Evolutionary conservation across 2,888 invertebrate species (phyloP), one percentile per base, ranked within the genome.

Genomic region (Baccha elongata): DNA sequence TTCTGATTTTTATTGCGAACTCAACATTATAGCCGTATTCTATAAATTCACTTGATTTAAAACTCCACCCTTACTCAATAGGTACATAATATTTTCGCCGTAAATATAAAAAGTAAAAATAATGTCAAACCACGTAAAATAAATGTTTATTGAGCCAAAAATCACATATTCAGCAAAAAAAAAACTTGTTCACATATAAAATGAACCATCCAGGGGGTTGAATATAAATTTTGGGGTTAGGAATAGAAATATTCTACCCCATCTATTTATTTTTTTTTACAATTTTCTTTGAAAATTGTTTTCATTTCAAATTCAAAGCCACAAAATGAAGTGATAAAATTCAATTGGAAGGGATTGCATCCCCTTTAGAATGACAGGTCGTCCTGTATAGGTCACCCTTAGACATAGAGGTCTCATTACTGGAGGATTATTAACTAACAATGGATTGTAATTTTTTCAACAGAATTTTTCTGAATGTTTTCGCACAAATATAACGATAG

Each of bases 321-420:
- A 68, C 83, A 83, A 73, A 83, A 83, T 78, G 83, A 83, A 83
- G 78, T 76, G 83, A 83, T 83, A 83, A 78, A 78, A 83, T 78
- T 83, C 62, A 73, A 78, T 76, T 35, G 67, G 67, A 68, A 37
- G 40, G 10, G 48, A 55, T 55, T 62, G 52, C 62, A 46, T 75
- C 65, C 76, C 76, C 67, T 60, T 26, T 29, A 11, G n/a, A 58
- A 23, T 42, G n/a, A 46, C 17, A 40, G 17, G 32, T 52, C 17
- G 26, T 21, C 35, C n/a, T 37, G 37, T 35, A 10, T 17, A 67
- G 83, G 83, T 83, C 83, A 73, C 67, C 83, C 83, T 55, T 65
- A 58, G 55, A 78, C 83, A 50, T 65, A 58, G 55, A 78, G 76
- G 83, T 78, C 83, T 83, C 78, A 83, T 78, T 83, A 83, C 78